Evolutionary conservation across 2,797 vertebrate genomes (phyloP).

Genomic region (Botia almorhae): DNA sequence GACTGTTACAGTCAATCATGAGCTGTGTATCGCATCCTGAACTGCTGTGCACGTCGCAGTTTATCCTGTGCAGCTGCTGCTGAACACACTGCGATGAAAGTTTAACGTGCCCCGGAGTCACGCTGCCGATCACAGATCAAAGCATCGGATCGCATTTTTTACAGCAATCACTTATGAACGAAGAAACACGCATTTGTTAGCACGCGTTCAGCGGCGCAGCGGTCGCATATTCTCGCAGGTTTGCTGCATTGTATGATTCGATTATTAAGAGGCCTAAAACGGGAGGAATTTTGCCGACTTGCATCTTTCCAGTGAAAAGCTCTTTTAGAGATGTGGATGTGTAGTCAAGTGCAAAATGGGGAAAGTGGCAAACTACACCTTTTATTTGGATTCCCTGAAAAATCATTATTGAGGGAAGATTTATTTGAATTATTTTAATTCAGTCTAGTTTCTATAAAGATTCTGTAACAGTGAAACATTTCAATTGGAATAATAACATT

Average conservation of each 20-base stretch:
- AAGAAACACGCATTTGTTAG: neutral
- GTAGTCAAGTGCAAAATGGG: too few species aligned
- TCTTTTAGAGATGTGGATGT: too few species aligned
- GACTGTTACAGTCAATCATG: neutral
- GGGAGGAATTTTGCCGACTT: too few species aligned
- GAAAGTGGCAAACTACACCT: too few species aligned
- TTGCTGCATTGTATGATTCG: neutral
- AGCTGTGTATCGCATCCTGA: neutral
- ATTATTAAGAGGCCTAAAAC: neutral
- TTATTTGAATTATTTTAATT: neutral
- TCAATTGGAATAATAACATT: neutral
- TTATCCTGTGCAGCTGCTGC: neutral
- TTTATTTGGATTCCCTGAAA: neutral
- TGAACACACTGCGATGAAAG: constrained; percentile 22
- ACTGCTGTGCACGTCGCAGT: neutral
- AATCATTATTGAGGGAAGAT: neutral
- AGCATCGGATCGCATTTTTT: constrained; percentile 26
- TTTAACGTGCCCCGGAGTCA: constrained; percentile 47
- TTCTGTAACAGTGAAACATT: neutral
- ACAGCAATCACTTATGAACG: constrained; percentile 31
- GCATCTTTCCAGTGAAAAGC: too few species aligned
- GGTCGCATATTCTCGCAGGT: neutral
- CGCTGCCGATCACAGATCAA: constrained; percentile 47
- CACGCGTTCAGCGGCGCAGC: too few species aligned
- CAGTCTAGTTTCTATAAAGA: neutral